A percentile compares a stretch with the other conserved stretches of the same genome.
Evolutionary conservation across 2,888 invertebrate genomes (phyloP).

Genomic region (Pelosia muscerda): DNA sequence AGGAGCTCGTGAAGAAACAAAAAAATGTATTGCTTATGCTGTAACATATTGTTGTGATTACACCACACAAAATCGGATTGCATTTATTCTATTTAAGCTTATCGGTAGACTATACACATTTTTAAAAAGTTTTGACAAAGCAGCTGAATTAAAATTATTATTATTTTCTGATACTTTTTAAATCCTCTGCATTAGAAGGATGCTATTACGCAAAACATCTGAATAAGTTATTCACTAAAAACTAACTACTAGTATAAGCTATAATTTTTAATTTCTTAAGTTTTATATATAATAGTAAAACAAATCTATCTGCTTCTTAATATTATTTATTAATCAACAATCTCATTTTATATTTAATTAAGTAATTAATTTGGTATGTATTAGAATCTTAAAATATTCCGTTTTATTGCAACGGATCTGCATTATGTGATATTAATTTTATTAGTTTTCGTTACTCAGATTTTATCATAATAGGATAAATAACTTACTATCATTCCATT

Average conservation of each 20-base stretch:
- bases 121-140: not conserved
- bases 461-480: not conserved
- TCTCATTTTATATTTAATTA: constrained; percentile 12
- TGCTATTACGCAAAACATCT: too few relatives aligned
- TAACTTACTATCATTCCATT: not conserved
- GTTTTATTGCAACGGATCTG: constrained; percentile 6
- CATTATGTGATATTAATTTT: constrained; percentile 49
- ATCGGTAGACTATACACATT: not conserved
- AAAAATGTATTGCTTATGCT: too few relatives aligned
- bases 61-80: too few relatives aligned
- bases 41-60: too few relatives aligned
- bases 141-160: not conserved
- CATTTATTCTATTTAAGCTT: too few relatives aligned
- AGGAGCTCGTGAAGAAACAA: too few relatives aligned
- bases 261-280: too few relatives aligned
- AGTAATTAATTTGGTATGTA: constrained; percentile 7
- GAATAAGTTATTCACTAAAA: not conserved
- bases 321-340: too few relatives aligned
- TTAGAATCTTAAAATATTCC: constrained; percentile 8
- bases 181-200: too few relatives aligned
- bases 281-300: too few relatives aligned
- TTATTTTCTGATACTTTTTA: not conserved
- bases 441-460: constrained; percentile 10
- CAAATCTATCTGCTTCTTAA: not conserved
- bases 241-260: not conserved